These are phyloP conservation scores for Callaeas wilsoni DNA, from an alignment of 2,113 vertebrate species.

Conservation along the genomic window DNA sequence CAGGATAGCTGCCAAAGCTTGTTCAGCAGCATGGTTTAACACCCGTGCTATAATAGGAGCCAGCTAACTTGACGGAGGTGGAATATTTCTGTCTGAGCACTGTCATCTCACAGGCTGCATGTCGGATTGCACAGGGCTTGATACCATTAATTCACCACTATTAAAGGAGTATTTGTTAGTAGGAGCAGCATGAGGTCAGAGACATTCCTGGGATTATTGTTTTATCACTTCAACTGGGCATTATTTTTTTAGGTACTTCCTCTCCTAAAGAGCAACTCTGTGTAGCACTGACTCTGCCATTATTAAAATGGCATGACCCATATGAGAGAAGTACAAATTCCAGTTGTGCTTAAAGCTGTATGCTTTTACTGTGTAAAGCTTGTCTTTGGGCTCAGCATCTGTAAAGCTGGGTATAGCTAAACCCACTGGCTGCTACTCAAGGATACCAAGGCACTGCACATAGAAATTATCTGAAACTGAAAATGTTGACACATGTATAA, in stretches of 20 bases:
- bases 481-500: neutral
- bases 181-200: constrained; percentile 6
- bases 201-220: neutral
- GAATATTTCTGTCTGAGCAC: constrained; percentile 18
- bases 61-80: neutral
- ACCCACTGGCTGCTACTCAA: neutral
- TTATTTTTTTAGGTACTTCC: neutral
- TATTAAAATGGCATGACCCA: neutral
- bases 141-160: constrained; percentile 23
- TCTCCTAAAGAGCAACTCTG: neutral
- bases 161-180: constrained; percentile 15
- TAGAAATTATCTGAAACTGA: neutral
- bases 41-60: neutral
- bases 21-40: neutral
- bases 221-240: neutral
- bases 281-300: neutral
- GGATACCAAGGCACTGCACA: neutral
- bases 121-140: neutral
- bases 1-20: neutral
- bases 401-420: neutral
- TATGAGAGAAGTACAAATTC: neutral
- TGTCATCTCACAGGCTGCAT: constrained; percentile 4
- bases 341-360: neutral
- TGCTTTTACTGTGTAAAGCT: neutral
- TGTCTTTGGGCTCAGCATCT: neutral